These are phyloP conservation scores for Hemibagrus wyckioides DNA, from an alignment of 2,113 vertebrate species.

Conservation along the genomic window DNA sequence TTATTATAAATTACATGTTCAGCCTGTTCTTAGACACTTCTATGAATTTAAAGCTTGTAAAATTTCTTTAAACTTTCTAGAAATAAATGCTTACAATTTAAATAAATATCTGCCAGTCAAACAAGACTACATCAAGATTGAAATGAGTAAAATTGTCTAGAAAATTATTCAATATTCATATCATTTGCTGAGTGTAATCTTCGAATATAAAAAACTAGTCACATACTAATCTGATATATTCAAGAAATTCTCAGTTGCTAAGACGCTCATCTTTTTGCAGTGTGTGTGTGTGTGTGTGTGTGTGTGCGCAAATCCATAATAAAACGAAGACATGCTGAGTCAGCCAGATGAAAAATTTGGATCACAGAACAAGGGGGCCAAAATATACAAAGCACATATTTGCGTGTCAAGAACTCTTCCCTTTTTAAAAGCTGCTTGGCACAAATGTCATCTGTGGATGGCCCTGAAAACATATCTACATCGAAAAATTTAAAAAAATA, in stretches of 20 bases:
- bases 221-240: not conserved
- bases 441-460: slow-evolving; percentile 27
- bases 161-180: not conserved
- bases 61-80: not conserved
- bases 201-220: not conserved
- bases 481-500: not conserved
- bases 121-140: not conserved
- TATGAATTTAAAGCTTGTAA: not conserved
- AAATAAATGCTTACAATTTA: not conserved
- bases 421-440: slow-evolving; percentile 28
- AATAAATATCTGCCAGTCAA: too few species aligned
- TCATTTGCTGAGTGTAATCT: not conserved
- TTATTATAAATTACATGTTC: not conserved
- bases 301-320: slow-evolving; percentile 11
- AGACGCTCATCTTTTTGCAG: not conserved
- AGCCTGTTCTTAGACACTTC: not conserved
- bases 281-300: too few species aligned
- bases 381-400: slow-evolving; percentile 23
- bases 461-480: not conserved
- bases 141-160: not conserved
- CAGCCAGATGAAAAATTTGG: slow-evolving; percentile 20
- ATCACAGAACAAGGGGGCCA: slow-evolving; percentile 19
- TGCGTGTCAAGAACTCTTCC: slow-evolving; percentile 10
- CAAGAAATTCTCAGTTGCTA: not conserved
- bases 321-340: not conserved